A percentile compares a stretch with the other conserved stretches of the same genome.
Conservation (phyloP, 2,113 vertebrate genomes). For the Brachyhypopomus gauderio region DNA sequence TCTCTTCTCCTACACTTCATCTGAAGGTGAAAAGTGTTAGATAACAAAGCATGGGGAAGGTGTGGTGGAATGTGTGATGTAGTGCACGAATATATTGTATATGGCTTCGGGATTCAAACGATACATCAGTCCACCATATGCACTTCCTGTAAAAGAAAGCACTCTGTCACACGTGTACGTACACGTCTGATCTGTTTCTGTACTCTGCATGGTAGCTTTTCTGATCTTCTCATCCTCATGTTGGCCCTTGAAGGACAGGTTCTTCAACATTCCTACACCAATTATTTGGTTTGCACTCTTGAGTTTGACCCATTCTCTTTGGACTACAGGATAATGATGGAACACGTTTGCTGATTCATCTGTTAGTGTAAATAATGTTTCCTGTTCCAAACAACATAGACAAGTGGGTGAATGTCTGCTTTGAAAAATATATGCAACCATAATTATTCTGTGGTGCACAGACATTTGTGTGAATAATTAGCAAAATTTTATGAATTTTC, state of each 20-base stretch:
- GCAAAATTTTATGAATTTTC: too few relatives aligned
- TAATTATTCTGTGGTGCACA: too few relatives aligned
- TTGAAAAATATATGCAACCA: too few relatives aligned
- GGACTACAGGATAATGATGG: neutral
- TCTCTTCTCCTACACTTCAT: too few relatives aligned
- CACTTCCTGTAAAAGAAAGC: constrained; percentile 1
- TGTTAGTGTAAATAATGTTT: neutral
- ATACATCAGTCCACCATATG: neutral
- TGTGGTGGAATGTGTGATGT: constrained; percentile 31
- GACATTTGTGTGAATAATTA: too few relatives aligned
- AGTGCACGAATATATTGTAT: constrained; percentile 44
- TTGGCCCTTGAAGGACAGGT: neutral
- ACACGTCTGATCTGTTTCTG: neutral
- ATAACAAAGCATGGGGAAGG: constrained; percentile 12
- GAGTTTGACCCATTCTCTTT: constrained; percentile 26
- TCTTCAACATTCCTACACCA: neutral
- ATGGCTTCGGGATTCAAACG: neutral
- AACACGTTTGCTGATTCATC: neutral
- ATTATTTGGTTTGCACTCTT: constrained; percentile 41
- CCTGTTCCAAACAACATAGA: too few relatives aligned
- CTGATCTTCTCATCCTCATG: neutral
- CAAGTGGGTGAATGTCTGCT: too few relatives aligned
- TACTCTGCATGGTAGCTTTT: constrained; percentile 4
- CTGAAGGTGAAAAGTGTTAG: neutral
- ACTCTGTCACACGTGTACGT: constrained; percentile 54